Evolutionary conservation across 2,888 invertebrate genomes (phyloP).

Genomic region (Pterostichus madidus): DNA sequence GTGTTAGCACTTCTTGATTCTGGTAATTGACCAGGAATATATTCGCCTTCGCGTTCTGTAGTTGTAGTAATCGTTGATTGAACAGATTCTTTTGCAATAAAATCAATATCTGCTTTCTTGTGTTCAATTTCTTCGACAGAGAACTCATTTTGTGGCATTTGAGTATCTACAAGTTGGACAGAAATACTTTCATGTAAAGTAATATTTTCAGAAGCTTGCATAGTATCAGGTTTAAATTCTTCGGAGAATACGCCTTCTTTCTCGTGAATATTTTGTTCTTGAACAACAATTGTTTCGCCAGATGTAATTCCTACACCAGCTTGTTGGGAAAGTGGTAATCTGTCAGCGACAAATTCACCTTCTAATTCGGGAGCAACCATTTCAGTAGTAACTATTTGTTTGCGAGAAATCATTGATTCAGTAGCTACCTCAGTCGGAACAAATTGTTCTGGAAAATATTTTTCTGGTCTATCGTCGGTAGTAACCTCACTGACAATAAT

Average conservation of each 20-base stretch:
- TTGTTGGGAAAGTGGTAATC: constrained; percentile 81
- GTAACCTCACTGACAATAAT: constrained; percentile 84
- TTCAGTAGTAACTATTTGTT: constrained; percentile 83
- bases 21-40: constrained; percentile 77
- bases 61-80: constrained; percentile 80
- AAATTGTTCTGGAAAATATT: constrained; percentile 88
- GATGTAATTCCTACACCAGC: constrained; percentile 81
- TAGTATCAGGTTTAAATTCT: constrained; percentile 75
- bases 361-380: constrained; percentile 85
- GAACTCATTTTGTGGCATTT: constrained; percentile 83
- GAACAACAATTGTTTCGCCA: constrained; percentile 81
- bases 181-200: constrained; percentile 80
- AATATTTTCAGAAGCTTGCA: constrained; percentile 79
- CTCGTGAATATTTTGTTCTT: constrained; percentile 81
- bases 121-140: constrained; percentile 77
- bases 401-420: constrained; percentile 82
- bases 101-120: constrained; percentile 81
- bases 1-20: constrained; percentile 77
- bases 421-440: constrained; percentile 89
- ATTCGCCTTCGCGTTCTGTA: constrained; percentile 81
- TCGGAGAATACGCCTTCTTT: constrained; percentile 81
- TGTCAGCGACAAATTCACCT: constrained; percentile 81
- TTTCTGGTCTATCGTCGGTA: constrained; percentile 85
- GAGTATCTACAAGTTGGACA: constrained; percentile 82
- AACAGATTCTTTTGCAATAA: constrained; percentile 82